phyloP scores from a whole-genome alignment of 23 tunicate species.

The Botrylloides violaceus region DNA sequence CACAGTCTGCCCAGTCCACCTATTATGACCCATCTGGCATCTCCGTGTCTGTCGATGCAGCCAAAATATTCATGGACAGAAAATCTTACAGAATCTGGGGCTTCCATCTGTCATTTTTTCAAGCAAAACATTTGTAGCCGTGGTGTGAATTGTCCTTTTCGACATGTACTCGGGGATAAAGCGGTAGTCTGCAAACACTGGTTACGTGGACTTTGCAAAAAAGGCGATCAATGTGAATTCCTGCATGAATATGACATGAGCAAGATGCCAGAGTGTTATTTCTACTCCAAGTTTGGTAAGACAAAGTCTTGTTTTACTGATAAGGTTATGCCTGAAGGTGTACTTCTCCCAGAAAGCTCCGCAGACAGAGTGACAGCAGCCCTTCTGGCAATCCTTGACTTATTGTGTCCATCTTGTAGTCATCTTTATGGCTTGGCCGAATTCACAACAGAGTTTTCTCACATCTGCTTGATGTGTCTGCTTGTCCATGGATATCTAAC shows the following conservation, averaged over 20 bases:
- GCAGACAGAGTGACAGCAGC: no score
- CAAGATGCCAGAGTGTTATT: conserved; percentile 99
- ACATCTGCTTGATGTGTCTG: no score
- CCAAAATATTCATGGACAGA: neutral
- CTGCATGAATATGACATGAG: conserved; percentile 99
- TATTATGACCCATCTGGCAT: no score
- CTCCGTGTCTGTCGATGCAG: neutral
- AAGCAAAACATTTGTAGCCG: conserved; percentile 68
- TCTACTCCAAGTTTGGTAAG: conserved; percentile 94
- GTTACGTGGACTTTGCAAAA: conserved; percentile 97
- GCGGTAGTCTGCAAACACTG: conserved; percentile 98
- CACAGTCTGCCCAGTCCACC: no score
- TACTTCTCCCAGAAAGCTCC: no score
- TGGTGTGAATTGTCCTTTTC: conserved; percentile 95
- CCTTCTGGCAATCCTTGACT: no score
- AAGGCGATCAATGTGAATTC: conserved; percentile 99
- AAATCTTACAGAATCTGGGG: conserved; percentile 87
- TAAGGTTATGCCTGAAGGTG: no score
- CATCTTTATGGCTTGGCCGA: no score
- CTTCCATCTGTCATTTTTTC: conserved; percentile 92
- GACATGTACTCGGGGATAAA: conserved; percentile 90
- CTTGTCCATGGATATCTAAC: no score
- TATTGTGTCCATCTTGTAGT: no score
- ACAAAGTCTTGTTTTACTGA: neutral
- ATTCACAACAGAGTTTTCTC: no score